Evolutionary conservation across 2,888 invertebrate species (phyloP).

Genomic region (Drosophila robusta): DNA sequence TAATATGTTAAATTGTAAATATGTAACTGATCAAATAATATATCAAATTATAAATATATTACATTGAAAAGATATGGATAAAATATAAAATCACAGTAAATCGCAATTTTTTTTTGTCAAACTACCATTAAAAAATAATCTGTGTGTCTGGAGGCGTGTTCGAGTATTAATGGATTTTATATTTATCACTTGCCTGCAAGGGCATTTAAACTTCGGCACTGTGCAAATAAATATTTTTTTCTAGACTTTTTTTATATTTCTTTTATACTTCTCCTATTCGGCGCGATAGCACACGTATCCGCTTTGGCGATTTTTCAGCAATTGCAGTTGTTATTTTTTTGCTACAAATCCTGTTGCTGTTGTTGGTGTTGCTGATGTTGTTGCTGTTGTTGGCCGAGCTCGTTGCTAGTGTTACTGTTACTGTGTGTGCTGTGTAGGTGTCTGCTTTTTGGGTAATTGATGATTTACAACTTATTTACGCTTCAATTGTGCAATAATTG

Average conservation of each 20-base stretch:
- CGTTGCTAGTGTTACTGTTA: conserved; percentile 27
- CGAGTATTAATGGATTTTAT: background rate
- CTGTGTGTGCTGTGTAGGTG: conserved; percentile 38
- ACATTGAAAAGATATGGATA: no score
- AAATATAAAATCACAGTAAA: no score
- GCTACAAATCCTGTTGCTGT: conserved; percentile 13
- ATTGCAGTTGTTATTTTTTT: conserved; percentile 65
- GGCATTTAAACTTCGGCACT: background rate
- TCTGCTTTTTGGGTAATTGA: conserved; percentile 75
- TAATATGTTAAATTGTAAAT: no score
- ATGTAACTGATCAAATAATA: no score
- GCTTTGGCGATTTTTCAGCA: conserved; percentile 69
- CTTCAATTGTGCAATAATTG: conserved; percentile 82
- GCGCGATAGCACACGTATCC: conserved; percentile 73
- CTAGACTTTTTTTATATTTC: conserved; percentile 12
- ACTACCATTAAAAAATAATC: no score
- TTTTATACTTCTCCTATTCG: conserved; percentile 46
- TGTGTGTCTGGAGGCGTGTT: no score
- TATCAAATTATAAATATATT: no score
- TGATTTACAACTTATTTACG: conserved; percentile 83
- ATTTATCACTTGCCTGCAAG: background rate
- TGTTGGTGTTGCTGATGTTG: conserved; percentile 22
- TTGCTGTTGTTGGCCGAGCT: conserved; percentile 23
- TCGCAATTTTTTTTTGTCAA: no score
- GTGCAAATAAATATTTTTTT: background rate